phyloP scores from a whole-genome alignment of 2,888 invertebrate genomes.

The Drosophila setosimentum region DNA sequence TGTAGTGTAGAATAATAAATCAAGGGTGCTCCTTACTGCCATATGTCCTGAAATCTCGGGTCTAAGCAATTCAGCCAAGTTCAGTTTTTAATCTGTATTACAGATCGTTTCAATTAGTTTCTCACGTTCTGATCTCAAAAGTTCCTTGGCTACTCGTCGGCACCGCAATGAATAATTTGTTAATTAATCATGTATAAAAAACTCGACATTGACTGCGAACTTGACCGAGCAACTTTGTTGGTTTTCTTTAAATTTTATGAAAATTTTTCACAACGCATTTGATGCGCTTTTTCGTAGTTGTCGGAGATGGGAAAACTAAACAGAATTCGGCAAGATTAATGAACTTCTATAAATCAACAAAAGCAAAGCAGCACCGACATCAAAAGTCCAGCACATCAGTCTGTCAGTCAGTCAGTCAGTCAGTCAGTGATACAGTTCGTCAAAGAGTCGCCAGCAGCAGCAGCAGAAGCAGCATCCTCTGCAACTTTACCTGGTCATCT shows the following conservation, averaged over 20 bases:
- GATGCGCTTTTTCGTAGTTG: constrained; percentile 53
- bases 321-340: constrained; percentile 79
- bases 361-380: constrained; percentile 46
- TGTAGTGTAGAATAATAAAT: background rate
- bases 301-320: constrained; percentile 37
- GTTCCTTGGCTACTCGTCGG: constrained; percentile 3
- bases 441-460: constrained; percentile 40
- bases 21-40: background rate
- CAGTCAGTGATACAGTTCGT: constrained; percentile 42
- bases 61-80: background rate
- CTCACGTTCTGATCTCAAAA: constrained; percentile 59
- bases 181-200: constrained; percentile 77
- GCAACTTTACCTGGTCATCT: constrained; percentile 75
- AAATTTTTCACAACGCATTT: constrained; percentile 61
- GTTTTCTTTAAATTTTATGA: constrained; percentile 54
- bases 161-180: constrained; percentile 78
- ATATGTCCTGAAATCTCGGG: background rate
- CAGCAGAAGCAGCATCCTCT: constrained; percentile 54
- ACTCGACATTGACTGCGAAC: constrained; percentile 39
- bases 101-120: constrained; percentile 42
- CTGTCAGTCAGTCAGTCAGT: constrained; percentile 3
- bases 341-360: constrained; percentile 74
- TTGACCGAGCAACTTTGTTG: constrained; percentile 47
- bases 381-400: constrained; percentile 50
- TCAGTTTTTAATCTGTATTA: constrained; percentile 1